Percentiles rank a stretch among this genome's conserved stretches.
phyloP scores from a whole-genome alignment of 1,140 invertebrate genomes.

The Drosophila varians region DNA sequence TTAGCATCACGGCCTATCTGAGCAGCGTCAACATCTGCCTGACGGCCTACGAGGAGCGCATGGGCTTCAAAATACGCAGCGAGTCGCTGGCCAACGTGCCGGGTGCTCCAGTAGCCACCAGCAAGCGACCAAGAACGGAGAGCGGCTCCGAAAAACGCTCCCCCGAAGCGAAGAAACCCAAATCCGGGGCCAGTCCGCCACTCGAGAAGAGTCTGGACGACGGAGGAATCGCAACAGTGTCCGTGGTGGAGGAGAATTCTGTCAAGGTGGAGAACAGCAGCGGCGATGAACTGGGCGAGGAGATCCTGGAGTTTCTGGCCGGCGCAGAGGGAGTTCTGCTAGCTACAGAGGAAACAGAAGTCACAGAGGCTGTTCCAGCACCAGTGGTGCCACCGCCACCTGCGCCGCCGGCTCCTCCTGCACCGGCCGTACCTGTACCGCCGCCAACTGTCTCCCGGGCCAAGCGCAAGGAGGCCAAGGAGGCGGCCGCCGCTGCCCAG shows the following conservation, averaged over 20 bases:
- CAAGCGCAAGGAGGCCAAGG: conserved; percentile 58
- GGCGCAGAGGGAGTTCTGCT: neutral
- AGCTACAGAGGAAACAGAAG: neutral
- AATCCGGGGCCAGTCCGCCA: conserved; percentile 27
- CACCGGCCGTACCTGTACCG: neutral
- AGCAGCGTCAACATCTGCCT: conserved; percentile 90
- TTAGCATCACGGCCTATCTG: conserved; percentile 89
- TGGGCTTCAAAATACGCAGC: conserved; percentile 86
- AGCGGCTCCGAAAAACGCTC: conserved; percentile 84
- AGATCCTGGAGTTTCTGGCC: conserved; percentile 57
- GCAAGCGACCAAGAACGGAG: conserved; percentile 85
- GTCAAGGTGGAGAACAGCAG: conserved; percentile 64
- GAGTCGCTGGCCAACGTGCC: conserved; percentile 57
- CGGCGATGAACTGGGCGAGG: conserved; percentile 71
- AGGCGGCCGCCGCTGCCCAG: conserved; percentile 42
- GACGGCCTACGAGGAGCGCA: conserved; percentile 88
- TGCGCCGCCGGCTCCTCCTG: neutral
- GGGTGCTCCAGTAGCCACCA: conserved; percentile 25
- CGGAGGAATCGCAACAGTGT: neutral
- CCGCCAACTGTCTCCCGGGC: conserved; percentile 21
- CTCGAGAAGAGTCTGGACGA: conserved; percentile 59
- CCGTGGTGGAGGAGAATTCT: conserved; percentile 1
- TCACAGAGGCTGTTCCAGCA: neutral
- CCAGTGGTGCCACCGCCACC: neutral
- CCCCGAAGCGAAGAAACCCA: conserved; percentile 82